Conservation (phyloP, 2,888 invertebrate species). For the Sphaerophoria taeniata region DNA sequence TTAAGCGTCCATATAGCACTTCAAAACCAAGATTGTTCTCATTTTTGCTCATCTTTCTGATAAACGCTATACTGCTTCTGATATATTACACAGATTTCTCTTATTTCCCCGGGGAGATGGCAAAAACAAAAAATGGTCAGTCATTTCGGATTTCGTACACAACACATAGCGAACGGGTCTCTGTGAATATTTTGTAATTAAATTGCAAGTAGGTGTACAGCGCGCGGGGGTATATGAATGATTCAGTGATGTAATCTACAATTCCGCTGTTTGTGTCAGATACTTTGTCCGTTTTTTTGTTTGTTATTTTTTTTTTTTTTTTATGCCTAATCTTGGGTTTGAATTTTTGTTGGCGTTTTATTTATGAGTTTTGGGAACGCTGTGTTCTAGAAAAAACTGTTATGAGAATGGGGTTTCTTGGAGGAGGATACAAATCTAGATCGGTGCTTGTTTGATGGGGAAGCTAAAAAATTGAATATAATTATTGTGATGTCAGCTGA, state of each 20-base stretch:
- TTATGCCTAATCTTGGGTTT: slow-evolving; percentile 1
- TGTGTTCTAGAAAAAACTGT: slow-evolving; percentile 30
- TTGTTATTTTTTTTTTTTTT: neutral
- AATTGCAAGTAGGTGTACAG: slow-evolving; percentile 59
- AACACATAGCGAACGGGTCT: slow-evolving; percentile 8
- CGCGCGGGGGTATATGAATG: slow-evolving; percentile 15
- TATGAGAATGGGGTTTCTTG: slow-evolving; percentile 47
- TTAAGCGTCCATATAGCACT: slow-evolving; percentile 40
- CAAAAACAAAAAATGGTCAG: slow-evolving; percentile 68
- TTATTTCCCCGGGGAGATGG: slow-evolving; percentile 66
- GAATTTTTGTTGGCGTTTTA: slow-evolving; percentile 50
- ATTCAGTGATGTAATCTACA: slow-evolving; percentile 61
- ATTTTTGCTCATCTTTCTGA: slow-evolving; percentile 61
- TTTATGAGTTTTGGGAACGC: slow-evolving; percentile 61
- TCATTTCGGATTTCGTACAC: slow-evolving; percentile 62
- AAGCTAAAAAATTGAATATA: slow-evolving; percentile 6
- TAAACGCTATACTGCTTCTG: slow-evolving; percentile 56
- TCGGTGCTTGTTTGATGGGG: slow-evolving; percentile 11
- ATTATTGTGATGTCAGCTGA: neutral
- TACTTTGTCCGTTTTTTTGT: slow-evolving; percentile 33
- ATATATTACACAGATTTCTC: slow-evolving; percentile 72
- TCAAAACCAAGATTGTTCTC: too few relatives aligned
- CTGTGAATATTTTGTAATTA: slow-evolving; percentile 72
- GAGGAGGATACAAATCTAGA: slow-evolving; percentile 9
- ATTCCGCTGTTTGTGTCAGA: slow-evolving; percentile 52